Conservation (phyloP, 2,113 vertebrate species). For the Syrrhaptes paradoxus region DNA sequence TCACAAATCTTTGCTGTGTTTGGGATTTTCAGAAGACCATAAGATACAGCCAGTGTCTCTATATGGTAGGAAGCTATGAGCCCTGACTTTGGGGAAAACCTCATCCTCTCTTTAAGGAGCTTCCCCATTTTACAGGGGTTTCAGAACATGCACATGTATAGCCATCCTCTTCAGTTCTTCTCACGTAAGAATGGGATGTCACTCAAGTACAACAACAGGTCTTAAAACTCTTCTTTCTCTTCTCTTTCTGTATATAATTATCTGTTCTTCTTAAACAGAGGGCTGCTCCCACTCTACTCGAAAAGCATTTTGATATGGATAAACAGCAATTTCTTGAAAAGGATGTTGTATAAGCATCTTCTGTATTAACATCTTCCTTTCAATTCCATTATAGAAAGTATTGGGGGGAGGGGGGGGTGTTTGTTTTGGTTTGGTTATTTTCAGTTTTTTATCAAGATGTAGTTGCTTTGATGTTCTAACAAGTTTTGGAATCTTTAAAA, state of each 20-base stretch:
- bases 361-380: not conserved
- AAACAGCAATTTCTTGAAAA: not conserved
- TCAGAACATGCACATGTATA: not conserved
- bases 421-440: not conserved
- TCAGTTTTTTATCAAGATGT: not conserved
- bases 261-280: not conserved
- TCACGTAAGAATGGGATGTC: not conserved
- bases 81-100: not conserved
- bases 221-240: not conserved
- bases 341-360: not conserved
- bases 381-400: not conserved
- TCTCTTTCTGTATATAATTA: not conserved
- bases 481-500: not conserved
- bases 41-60: not conserved
- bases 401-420: accelerated
- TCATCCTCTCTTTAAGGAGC: not conserved
- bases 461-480: not conserved
- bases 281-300: not conserved
- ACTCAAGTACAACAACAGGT: not conserved
- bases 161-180: not conserved
- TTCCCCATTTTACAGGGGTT: not conserved
- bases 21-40: not conserved
- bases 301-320: not conserved
- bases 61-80: accelerated
- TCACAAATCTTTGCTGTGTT: not conserved